These are phyloP conservation scores for Drosophila nr. fundita DNA, from an alignment of 2,888 invertebrate species.

Conservation along the genomic window DNA sequence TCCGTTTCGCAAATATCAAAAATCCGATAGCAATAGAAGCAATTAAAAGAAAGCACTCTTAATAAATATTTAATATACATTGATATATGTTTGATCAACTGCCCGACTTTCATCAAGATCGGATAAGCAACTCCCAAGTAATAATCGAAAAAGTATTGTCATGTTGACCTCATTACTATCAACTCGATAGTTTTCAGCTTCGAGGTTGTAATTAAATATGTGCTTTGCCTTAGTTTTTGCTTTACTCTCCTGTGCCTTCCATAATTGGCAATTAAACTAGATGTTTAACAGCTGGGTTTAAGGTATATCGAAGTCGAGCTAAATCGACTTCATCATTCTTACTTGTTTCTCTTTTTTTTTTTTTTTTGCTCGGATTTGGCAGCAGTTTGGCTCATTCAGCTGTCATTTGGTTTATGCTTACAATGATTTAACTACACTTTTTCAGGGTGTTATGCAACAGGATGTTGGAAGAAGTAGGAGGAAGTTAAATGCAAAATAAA, in stretches of 20 bases:
- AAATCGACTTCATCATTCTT: background rate
- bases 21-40: too few species aligned
- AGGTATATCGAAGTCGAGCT: background rate
- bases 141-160: too few species aligned
- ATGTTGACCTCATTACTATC: too few species aligned
- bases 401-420: slow-evolving; percentile 32
- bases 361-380: slow-evolving; percentile 16
- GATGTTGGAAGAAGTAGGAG: background rate
- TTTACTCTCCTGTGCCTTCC: too few species aligned
- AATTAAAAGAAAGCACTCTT: too few species aligned
- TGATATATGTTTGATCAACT: too few species aligned
- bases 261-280: background rate
- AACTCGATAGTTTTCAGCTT: too few species aligned
- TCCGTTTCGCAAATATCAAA: background rate
- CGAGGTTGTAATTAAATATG: too few species aligned
- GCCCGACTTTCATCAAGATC: too few species aligned
- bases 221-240: too few species aligned
- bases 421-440: slow-evolving; percentile 32
- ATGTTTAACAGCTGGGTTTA: background rate
- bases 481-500: background rate
- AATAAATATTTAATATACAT: too few species aligned
- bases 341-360: background rate
- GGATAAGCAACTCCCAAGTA: too few species aligned
- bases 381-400: background rate
- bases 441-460: background rate